phyloP scores from a whole-genome alignment of 2,888 invertebrate species.

The Euproctis similis region DNA sequence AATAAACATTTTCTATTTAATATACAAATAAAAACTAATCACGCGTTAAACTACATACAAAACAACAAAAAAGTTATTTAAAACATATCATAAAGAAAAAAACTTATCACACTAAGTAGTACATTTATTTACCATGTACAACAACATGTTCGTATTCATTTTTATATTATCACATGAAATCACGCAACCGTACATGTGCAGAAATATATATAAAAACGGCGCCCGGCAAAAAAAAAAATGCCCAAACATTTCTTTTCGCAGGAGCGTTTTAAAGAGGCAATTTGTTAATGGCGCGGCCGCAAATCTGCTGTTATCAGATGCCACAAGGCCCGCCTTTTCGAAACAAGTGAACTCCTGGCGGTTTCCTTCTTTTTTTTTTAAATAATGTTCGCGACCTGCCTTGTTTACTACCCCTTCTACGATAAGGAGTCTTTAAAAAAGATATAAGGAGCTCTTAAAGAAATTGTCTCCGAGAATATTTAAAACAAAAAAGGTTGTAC shows the following conservation, averaged over 20 bases:
- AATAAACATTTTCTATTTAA: no score
- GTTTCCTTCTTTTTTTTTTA: constrained; percentile 58
- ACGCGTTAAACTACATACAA: no score
- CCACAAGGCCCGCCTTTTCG: constrained; percentile 58
- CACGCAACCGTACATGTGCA: constrained; percentile 39
- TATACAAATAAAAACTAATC: no score
- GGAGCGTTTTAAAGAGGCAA: constrained; percentile 50
- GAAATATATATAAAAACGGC: constrained; percentile 34
- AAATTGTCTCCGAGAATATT: constrained; percentile 49
- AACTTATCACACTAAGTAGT: constrained; percentile 14
- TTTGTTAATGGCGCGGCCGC: constrained; percentile 67
- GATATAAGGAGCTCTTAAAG: constrained; percentile 66
- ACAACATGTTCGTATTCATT: constrained; percentile 29
- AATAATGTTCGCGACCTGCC: constrained; percentile 59
- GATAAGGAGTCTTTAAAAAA: constrained; percentile 67
- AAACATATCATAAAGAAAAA: constrained; percentile 16
- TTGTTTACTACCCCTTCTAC: constrained; percentile 63
- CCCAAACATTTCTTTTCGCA: constrained; percentile 31
- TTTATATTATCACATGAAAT: constrained; percentile 30
- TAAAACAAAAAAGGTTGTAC: constrained; percentile 22
- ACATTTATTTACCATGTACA: constrained; percentile 23
- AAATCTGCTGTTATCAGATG: constrained; percentile 69
- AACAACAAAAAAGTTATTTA: no score
- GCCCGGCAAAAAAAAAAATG: constrained; percentile 31
- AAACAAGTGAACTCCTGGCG: constrained; percentile 61